phyloP scores from a whole-genome alignment of 2,888 invertebrate species.

The Drosophila multiciliata region DNA sequence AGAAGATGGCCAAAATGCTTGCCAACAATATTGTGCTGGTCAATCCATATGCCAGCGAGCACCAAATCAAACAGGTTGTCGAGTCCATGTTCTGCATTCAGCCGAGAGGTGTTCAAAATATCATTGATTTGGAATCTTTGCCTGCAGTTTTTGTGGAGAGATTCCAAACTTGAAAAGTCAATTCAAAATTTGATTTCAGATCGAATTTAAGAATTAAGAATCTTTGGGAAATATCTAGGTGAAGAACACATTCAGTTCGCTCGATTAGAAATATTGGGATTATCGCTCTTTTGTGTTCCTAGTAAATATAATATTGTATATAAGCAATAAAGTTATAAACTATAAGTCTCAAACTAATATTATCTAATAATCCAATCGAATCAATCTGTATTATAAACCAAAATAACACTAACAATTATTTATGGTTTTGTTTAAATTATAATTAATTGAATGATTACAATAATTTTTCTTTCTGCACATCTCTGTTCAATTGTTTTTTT shows the following conservation, averaged over 20 bases:
- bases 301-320: neutral
- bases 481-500: conserved; percentile 52
- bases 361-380: neutral
- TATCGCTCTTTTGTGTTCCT: conserved; percentile 26
- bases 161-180: conserved; percentile 28
- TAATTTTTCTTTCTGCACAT: conserved; percentile 80
- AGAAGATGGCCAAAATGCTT: conserved; percentile 81
- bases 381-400: conserved; percentile 20
- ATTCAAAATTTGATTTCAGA: neutral
- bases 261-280: neutral
- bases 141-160: conserved; percentile 48
- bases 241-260: neutral
- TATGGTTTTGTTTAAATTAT: conserved; percentile 74
- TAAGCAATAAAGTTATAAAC: conserved; percentile 29
- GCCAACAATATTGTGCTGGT: conserved; percentile 75
- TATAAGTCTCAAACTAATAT: conserved; percentile 9
- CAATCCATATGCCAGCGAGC: conserved; percentile 82
- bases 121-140: conserved; percentile 69
- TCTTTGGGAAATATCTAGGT: neutral
- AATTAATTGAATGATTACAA: conserved; percentile 84
- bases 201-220: neutral
- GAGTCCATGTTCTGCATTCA: conserved; percentile 80
- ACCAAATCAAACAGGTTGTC: conserved; percentile 69
- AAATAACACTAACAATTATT: conserved; percentile 36
- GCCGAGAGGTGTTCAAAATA: conserved; percentile 67